phyloP scores from a whole-genome alignment of 2,113 vertebrate genomes.

The Montifringilla adamsi region DNA sequence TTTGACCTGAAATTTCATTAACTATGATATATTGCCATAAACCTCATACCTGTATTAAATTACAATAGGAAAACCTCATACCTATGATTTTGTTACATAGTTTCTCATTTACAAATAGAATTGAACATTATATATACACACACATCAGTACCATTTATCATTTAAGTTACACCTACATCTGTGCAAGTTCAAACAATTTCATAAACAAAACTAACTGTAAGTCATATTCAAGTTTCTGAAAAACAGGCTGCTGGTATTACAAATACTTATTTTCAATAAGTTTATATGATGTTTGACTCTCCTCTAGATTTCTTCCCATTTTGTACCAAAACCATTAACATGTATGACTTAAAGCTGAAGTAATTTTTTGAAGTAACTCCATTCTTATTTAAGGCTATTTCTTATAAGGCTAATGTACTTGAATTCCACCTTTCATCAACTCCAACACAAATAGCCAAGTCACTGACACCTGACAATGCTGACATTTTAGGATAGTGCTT shows the following conservation, averaged over 20 bases:
- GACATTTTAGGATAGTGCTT: slow-evolving; percentile 22
- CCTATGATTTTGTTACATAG: slow-evolving; percentile 73
- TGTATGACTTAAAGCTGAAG: slow-evolving; percentile 56
- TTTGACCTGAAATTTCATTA: slow-evolving; percentile 81
- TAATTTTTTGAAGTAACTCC: slow-evolving; percentile 28
- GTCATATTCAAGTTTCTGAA: slow-evolving; percentile 82
- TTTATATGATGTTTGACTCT: slow-evolving; percentile 23
- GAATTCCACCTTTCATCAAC: slow-evolving; percentile 33
- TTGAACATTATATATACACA: slow-evolving; percentile 79
- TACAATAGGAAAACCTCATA: slow-evolving; percentile 80
- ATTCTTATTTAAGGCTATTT: slow-evolving; percentile 71
- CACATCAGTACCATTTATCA: slow-evolving; percentile 81
- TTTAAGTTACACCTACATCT: slow-evolving; percentile 81
- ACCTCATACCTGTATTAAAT: slow-evolving; percentile 81
- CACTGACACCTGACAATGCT: not conserved
- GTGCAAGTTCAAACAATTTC: slow-evolving; percentile 85
- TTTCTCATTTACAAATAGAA: slow-evolving; percentile 82
- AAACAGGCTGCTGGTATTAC: slow-evolving; percentile 79
- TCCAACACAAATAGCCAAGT: slow-evolving; percentile 36
- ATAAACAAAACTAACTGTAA: slow-evolving; percentile 81
- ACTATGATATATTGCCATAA: slow-evolving; percentile 83
- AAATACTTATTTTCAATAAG: slow-evolving; percentile 68
- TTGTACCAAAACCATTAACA: not conserved
- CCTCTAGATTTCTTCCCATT: slow-evolving; percentile 36
- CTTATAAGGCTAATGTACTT: slow-evolving; percentile 61